Base-by-base conservation (phyloP, 2,888 invertebrate genomes). In the Drosophila mimetica region DNA sequence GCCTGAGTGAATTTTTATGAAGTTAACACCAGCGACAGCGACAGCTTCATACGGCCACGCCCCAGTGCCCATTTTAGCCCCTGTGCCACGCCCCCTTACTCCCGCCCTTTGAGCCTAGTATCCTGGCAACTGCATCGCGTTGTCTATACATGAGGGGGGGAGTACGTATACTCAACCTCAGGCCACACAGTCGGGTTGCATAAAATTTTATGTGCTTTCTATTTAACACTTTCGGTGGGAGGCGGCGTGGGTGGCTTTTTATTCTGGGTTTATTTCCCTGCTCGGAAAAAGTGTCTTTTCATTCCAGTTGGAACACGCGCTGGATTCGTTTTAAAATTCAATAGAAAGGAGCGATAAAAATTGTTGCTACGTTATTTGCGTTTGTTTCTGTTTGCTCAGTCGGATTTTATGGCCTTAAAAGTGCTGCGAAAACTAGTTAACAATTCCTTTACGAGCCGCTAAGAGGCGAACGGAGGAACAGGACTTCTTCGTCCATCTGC, bases 1-100 rank as follows among this genome's bases (percentile, higher is more conserved):
- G 80, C 76, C 79, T 78, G 80, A 81, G 80, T 81, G 80, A 81
- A 81, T 81, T 81, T 81, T 81, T 81, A 81, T 81, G 79, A 79
- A 77, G 77, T 61, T 37, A 7, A 7, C 57, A 39, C 25, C 44
- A n/a, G n/a, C 42, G 28, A 28, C 50, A 28, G 9, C 25, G 48
- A 11, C 25, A 25, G n/a, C 14, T 4, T 14, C 44, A 44, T 25
- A 25, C 14, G 8, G 44, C 28, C 44, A 32, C 52, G 42, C 52
- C 32, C 46, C 16, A 7, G 39, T 6, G 20, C 46, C 52, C 39
- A 9, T 7, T n/a, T 34, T 34, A 52, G 54, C 25, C 47, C 28
- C 37, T 13, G 22, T n/a, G 36, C 44, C 39, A 41, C 37, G 16
- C 32, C 36, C 2, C 9, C 30, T 9, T 42, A 16, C 14, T n/a